Evolutionary conservation across 2,888 invertebrate genomes (phyloP), one percentile per base, ranked within the genome.

Genomic region (Cryptocephalus moraei): DNA sequence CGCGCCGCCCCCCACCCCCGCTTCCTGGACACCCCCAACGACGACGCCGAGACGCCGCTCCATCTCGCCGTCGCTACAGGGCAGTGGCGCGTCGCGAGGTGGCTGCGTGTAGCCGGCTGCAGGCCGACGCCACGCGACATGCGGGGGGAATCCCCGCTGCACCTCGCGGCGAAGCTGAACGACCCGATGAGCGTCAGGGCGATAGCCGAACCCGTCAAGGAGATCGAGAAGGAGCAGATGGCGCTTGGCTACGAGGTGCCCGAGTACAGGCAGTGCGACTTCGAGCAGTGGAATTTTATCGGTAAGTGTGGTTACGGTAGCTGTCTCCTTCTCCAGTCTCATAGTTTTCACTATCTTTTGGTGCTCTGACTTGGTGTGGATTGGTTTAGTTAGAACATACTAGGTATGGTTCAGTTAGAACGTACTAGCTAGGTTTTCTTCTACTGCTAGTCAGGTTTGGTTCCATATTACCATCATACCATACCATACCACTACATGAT

Each of bases 121-220:
- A 61, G 60, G 56, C 73, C 82, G 2, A 75, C 73, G 36, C 73
- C 78, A 41, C 75, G 88, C 43, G 90, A 92, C 64, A 71, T 79
- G 45, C 73, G 78, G 49, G 94, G 94, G 4, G 89, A 92, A 67
- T 92, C 91, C 1, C 83, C 93, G 0, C 71, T 94, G 8, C 94
- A 94, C 68, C 74, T 91, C 49, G 92, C 93, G 1, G 84, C 87
- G 48, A 73, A 77, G 49, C 73, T 75, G 12, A 86, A 86, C 8
- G 80, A 87, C 63, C 61, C 81, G 33, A 76, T 79, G 38, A 84
- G 86, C 62, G 79, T 89, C 8, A 78, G 79, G 58, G 86, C 86
- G 0, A 73, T 94, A 39, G 80, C 86, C 1, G 77, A 80, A 49
- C 81, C 85, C 1, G 75, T 88, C 1, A 72, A 75, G 6, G 78